Evolutionary conservation across 2,113 vertebrate species (phyloP).

Genomic region (Albula glossodonta): DNA sequence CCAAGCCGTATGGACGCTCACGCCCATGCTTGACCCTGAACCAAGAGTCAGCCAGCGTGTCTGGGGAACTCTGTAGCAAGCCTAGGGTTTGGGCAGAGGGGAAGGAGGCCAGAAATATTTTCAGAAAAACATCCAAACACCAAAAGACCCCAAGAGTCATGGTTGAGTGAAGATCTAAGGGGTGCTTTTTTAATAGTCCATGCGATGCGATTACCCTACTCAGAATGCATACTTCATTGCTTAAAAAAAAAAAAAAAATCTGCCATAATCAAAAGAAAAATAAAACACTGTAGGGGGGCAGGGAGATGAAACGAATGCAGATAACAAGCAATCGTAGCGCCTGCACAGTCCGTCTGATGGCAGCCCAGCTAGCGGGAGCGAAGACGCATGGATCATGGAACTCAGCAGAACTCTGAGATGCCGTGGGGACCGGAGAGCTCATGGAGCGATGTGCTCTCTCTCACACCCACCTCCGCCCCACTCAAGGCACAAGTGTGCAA

Average conservation of each 20-base stretch:
- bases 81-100: conserved; percentile 46
- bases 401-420: not conserved
- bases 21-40: conserved; percentile 80
- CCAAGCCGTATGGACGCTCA: conserved; percentile 77
- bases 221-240: conserved; percentile 19
- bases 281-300: conserved; percentile 31
- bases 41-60: conserved; percentile 88
- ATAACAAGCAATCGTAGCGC: not conserved
- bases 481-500: conserved; percentile 1
- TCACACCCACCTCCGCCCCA: not conserved
- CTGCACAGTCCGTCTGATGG: not conserved
- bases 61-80: conserved; percentile 67
- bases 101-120: conserved; percentile 1
- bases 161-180: not conserved
- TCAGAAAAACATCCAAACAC: conserved; percentile 7
- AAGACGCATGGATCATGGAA: not conserved
- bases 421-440: not conserved
- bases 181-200: conserved; percentile 38
- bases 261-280: conserved; percentile 17
- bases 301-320: conserved; percentile 36
- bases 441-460: not conserved
- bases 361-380: conserved; percentile 8
- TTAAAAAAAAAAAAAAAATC: not conserved
- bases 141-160: no score
- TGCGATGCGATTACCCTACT: conserved; percentile 45